Conservation (phyloP, 35 echinoderm and acorn worm genomes). For the Acanthaster planci region DNA sequence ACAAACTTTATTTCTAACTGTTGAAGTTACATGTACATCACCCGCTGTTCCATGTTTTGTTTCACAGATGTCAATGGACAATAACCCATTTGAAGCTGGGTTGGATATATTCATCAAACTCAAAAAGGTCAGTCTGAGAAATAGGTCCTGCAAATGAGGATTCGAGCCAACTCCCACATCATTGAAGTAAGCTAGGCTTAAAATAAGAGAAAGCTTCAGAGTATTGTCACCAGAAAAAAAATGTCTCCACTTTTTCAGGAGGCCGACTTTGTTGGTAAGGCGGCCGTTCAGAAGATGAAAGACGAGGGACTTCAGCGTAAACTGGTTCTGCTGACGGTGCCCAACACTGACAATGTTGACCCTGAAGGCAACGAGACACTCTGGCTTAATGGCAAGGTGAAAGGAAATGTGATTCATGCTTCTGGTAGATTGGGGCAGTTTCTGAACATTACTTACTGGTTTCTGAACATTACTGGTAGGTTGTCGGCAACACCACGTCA, state of each 20-base stretch:
- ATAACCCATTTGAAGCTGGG: conserved; percentile 92
- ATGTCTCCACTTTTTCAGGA: conserved; percentile 41
- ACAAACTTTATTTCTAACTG: too few species aligned
- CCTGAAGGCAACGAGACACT: conserved; percentile 97
- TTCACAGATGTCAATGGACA: conserved; percentile 92
- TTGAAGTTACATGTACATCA: too few species aligned
- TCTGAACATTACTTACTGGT: too few species aligned
- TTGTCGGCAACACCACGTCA: conserved; percentile 96
- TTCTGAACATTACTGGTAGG: conserved; percentile 37
- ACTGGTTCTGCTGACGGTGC: conserved; percentile 76
- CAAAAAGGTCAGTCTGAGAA: conserved; percentile 67
- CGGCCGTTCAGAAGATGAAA: conserved; percentile 78
- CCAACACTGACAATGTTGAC: conserved; percentile 84
- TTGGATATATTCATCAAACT: conserved; percentile 89
- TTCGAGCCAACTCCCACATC: too few species aligned
- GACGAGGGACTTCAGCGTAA: conserved; percentile 76
- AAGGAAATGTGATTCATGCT: background rate
- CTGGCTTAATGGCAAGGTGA: conserved; percentile 71
- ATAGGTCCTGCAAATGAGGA: too few species aligned
- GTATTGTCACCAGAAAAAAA: too few species aligned
- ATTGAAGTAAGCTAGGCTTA: too few species aligned
- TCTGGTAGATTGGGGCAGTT: too few species aligned
- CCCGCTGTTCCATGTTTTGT: background rate
- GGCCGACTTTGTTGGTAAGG: conserved; percentile 87
- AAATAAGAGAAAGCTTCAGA: too few species aligned